Evolutionary conservation across 1,140 invertebrate genomes (phyloP), one percentile per base, ranked within the genome.

Genomic region (Trachymyrmex cornetzi): DNA sequence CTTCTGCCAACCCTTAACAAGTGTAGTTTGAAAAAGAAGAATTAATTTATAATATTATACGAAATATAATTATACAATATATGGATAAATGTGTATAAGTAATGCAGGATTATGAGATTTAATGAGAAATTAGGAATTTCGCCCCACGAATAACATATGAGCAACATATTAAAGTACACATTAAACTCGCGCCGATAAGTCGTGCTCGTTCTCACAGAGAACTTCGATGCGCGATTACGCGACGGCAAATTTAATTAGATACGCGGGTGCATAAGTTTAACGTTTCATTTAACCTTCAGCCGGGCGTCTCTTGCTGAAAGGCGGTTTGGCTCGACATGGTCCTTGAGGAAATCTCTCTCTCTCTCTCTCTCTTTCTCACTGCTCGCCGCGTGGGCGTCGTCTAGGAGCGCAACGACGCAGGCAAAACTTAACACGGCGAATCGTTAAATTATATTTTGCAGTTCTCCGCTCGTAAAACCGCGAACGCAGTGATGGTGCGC

Each of bases 371-470:
- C 72, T 85, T 57, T 77, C 82, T 77, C 22, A 7, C 34, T 44
- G 22, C 38, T 77, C 38, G 72, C 11, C 27, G 53, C 53, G n/a
- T 19, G n/a, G 6, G 12, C 50, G 50, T 38, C 48, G 57, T 64
- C 57, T 50, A 38, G 61, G 53, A 63, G 53, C 63, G 81, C 66
- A 77, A 63, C 71, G 57, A 77, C 71, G 27, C 71, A 14, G 50
- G 50, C 57, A 50, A 53, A 86, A 59, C 71, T 87, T 24, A 77
- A 90, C 69, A 88, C 69, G 86, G 84, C 88, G 79, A 90, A 90
- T 90, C 88, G 80, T 90, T 88, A 85, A 90, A 90, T 90, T 90
- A 90, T 90, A 90, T 90, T 90, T 90, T 77, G 48, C 88, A 80
- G 74, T 85, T 30, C 57, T 50, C n/a, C 67, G 87, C 55, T 61